These are phyloP conservation scores for Rhynchomys soricoides DNA, from an alignment of 2,113 vertebrate species.

Conservation along the genomic window DNA sequence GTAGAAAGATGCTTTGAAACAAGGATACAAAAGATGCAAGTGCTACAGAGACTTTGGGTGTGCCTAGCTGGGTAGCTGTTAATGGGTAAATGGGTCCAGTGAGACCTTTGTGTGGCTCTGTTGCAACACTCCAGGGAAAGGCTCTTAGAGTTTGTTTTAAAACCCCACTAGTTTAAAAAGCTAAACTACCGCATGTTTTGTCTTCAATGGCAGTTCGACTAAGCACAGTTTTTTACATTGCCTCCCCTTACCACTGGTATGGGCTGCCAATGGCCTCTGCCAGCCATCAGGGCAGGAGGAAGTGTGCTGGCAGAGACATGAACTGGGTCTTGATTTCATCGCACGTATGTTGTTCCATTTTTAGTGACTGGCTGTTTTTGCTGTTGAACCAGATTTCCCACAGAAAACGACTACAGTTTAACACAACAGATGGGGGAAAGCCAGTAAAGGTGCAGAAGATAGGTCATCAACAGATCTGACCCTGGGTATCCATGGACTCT, in stretches of 20 bases:
- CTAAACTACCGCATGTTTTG: not conserved
- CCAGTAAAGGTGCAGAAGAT: not conserved
- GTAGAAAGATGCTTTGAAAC: not conserved
- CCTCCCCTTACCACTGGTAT: too few species aligned
- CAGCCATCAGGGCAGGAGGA: not conserved
- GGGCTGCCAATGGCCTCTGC: not conserved
- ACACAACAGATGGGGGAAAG: not conserved
- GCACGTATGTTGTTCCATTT: not conserved
- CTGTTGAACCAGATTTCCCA: not conserved
- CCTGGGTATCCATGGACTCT: not conserved
- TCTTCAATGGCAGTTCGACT: not conserved
- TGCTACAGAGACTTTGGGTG: not conserved
- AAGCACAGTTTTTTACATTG: not conserved
- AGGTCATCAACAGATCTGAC: not conserved
- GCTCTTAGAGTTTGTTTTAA: not conserved
- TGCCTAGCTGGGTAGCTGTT: not conserved
- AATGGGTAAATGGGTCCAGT: fast-evolving
- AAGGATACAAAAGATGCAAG: not conserved
- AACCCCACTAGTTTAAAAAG: not conserved
- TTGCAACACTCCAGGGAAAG: not conserved
- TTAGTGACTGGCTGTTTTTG: not conserved
- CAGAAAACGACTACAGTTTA: not conserved
- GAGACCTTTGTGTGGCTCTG: not conserved
- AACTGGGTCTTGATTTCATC: not conserved
- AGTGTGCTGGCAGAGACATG: not conserved